A percentile compares a stretch with the other conserved stretches of the same genome.
These are phyloP conservation scores for Electrophaes corylata DNA, from an alignment of 2,888 invertebrate genomes.

Conservation along the genomic window DNA sequence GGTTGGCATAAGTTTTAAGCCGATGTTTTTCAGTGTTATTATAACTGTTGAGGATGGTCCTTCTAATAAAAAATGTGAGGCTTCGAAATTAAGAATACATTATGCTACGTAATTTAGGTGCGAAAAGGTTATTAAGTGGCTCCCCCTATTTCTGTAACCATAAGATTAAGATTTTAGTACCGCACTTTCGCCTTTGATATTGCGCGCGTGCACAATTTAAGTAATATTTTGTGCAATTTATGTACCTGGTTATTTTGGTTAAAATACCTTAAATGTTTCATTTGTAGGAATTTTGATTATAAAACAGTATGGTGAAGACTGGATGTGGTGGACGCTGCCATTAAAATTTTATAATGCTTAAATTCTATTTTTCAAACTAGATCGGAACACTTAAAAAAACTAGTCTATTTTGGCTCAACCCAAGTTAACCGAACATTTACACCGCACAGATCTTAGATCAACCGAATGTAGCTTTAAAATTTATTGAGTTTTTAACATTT, in stretches of 20 bases:
- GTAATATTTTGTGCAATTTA: not conserved
- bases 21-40: too few relatives aligned
- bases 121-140: not conserved
- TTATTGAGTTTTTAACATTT: conserved; percentile 12
- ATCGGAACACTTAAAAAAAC: too few relatives aligned
- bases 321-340: too few relatives aligned
- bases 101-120: not conserved
- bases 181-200: not conserved
- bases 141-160: conserved; percentile 2
- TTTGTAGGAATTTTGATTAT: too few relatives aligned
- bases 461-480: not conserved
- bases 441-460: conserved; percentile 4
- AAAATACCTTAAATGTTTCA: too few relatives aligned
- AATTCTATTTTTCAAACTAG: too few relatives aligned
- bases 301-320: too few relatives aligned
- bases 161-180: conserved; percentile 2
- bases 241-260: too few relatives aligned
- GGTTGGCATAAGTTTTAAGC: too few relatives aligned
- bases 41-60: too few relatives aligned
- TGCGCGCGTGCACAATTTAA: conserved; percentile 1
- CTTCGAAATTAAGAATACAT: not conserved
- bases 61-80: not conserved
- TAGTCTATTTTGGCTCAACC: not conserved
- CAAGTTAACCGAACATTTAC: not conserved
- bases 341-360: too few relatives aligned